Percentiles rank a stretch among this genome's conserved stretches.
These are phyloP conservation scores for Alligator mississippiensis DNA, from an alignment of 2,113 vertebrate species.

Conservation along the genomic window DNA sequence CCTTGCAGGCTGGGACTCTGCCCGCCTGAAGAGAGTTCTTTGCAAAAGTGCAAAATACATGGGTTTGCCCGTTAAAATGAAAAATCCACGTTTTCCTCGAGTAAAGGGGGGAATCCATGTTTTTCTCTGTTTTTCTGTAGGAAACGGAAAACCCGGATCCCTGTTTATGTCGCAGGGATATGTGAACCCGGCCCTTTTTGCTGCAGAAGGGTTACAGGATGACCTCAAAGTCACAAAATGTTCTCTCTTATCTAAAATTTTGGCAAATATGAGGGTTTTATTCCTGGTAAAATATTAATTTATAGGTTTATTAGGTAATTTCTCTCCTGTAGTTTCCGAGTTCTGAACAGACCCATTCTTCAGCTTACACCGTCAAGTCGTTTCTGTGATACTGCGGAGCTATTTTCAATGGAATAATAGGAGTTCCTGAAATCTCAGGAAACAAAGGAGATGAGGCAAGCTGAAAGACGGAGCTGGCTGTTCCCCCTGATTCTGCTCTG, in stretches of 20 bases:
- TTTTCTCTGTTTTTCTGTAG: no score
- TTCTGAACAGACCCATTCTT: constrained; percentile 22
- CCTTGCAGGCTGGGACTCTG: no score
- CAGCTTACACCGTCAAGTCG: background rate
- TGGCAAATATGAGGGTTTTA: background rate
- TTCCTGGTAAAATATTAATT: background rate
- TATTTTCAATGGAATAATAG: background rate
- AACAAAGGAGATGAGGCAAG: background rate
- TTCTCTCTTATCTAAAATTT: background rate
- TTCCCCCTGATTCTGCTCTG: background rate
- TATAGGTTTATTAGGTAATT: background rate
- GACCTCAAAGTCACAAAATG: background rate
- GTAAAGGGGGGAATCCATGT: no score
- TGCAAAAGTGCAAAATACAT: no score
- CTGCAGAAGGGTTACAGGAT: background rate
- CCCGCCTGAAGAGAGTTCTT: no score
- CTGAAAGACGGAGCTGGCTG: background rate
- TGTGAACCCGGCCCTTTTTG: no score
- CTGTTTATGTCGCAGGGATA: no score
- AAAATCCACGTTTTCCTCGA: no score
- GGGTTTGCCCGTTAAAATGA: no score
- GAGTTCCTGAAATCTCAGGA: background rate
- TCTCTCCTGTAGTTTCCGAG: constrained; percentile 2
- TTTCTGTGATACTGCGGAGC: background rate
- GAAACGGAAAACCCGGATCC: no score